A percentile compares a stretch with the other conserved stretches of the same genome.
Conservation (phyloP, 2,797 vertebrate genomes). For the Pipistrellus pipistrellus region DNA sequence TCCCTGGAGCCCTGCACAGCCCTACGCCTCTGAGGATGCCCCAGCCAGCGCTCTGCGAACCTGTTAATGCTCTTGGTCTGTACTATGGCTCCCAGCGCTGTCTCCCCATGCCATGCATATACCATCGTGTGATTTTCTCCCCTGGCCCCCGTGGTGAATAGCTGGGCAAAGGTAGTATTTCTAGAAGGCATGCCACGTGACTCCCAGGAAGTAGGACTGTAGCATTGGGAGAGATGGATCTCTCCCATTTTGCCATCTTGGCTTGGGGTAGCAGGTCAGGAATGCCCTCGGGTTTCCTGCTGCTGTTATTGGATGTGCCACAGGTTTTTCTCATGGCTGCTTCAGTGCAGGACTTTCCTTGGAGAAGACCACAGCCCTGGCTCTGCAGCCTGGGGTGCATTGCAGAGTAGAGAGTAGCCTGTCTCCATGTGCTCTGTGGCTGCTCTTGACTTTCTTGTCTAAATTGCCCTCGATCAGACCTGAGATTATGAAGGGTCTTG, state of each 20-base stretch:
- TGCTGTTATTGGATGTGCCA: not conserved
- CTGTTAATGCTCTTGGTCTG: not conserved
- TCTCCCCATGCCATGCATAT: not conserved
- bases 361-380: not conserved
- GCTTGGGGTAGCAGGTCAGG: not conserved
- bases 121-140: not conserved
- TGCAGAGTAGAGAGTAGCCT: not conserved
- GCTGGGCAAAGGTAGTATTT: not conserved
- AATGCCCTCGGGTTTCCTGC: not conserved
- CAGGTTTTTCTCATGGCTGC: not conserved
- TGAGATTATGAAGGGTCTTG: conserved; percentile 39
- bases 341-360: not conserved
- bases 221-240: not conserved
- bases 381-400: not conserved
- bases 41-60: accelerated
- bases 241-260: not conserved
- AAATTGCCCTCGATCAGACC: conserved; percentile 32
- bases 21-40: not conserved
- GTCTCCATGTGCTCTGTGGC: not conserved
- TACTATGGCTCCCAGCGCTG: accelerated
- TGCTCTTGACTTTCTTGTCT: conserved; percentile 36
- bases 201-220: not conserved
- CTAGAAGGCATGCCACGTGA: not conserved
- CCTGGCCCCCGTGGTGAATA: not conserved
- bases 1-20: not conserved